A percentile compares a stretch with the other conserved stretches of the same genome.
phyloP scores from a whole-genome alignment of 37 sponge, comb jelly and placozoan genomes.

The Mnemiopsis leidyi region DNA sequence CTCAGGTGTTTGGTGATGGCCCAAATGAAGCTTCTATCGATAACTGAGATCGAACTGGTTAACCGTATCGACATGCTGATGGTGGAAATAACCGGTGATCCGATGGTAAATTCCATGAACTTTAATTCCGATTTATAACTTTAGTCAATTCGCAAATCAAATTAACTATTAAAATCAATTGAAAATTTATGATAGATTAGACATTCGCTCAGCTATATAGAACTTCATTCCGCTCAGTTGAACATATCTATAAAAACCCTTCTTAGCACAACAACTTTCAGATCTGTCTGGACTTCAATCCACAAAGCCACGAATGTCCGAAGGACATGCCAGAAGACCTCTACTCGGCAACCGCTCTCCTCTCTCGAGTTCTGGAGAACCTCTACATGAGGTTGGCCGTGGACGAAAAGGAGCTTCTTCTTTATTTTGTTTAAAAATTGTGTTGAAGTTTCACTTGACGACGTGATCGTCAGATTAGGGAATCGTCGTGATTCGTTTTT shows the following conservation, averaged over 20 bases:
- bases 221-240: no score
- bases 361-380: background rate
- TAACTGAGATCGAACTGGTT: background rate
- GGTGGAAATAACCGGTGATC: slow-evolving; percentile 14
- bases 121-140: no score
- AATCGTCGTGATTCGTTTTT: background rate
- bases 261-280: no score
- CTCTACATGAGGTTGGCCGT: background rate
- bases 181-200: no score
- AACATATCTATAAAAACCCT: no score
- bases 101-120: background rate
- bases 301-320: background rate
- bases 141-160: no score
- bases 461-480: no score
- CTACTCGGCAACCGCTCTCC: background rate
- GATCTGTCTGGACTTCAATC: background rate
- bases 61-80: slow-evolving; percentile 2
- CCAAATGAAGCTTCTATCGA: background rate
- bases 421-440: background rate
- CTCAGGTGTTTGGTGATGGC: background rate
- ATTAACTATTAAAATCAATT: no score
- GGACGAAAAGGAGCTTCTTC: background rate
- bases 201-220: no score
- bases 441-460: background rate
- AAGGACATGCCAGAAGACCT: background rate